Evolutionary conservation across 2,113 vertebrate genomes (phyloP).

Genomic region (Carassius gibelio): DNA sequence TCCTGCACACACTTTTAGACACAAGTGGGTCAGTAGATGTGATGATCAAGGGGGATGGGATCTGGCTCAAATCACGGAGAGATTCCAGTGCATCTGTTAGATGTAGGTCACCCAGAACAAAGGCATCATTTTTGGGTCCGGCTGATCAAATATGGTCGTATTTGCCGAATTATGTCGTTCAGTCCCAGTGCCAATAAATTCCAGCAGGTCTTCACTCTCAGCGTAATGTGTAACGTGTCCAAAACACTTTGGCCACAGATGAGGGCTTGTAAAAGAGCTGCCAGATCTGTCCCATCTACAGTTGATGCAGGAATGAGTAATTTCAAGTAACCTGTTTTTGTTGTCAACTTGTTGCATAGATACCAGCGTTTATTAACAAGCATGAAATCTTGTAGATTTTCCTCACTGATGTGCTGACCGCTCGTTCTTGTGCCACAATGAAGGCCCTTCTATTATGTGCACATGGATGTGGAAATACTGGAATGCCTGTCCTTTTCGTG

Average conservation of each 20-base stretch:
- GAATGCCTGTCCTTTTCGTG: constrained; percentile 55
- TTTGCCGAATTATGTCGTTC: no score
- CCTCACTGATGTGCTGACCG: constrained; percentile 13
- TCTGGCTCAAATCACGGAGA: no score
- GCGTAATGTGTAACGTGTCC: constrained; percentile 71
- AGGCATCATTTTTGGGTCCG: no score
- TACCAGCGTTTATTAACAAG: constrained; percentile 28
- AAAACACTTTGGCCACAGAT: constrained; percentile 65
- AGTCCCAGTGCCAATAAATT: constrained; percentile 66
- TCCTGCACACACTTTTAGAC: no score
- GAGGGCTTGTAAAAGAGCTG: constrained; percentile 33
- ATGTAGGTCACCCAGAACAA: no score
- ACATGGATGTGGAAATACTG: constrained; percentile 51
- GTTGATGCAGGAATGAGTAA: constrained; percentile 28
- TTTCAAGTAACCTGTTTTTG: constrained; percentile 46
- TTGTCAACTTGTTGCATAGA: background rate
- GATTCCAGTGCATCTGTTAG: no score
- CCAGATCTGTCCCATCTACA: constrained; percentile 44
- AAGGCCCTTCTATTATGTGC: constrained; percentile 49
- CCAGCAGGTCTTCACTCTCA: constrained; percentile 62
- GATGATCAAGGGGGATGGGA: no score
- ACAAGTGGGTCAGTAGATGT: no score
- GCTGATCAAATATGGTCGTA: no score
- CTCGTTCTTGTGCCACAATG: constrained; percentile 35
- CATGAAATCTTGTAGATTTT: constrained; percentile 41